Percentiles rank a stretch among this genome's conserved stretches.
phyloP scores from a whole-genome alignment of 2,113 vertebrate species.

The Pelobates fuscus region DNA sequence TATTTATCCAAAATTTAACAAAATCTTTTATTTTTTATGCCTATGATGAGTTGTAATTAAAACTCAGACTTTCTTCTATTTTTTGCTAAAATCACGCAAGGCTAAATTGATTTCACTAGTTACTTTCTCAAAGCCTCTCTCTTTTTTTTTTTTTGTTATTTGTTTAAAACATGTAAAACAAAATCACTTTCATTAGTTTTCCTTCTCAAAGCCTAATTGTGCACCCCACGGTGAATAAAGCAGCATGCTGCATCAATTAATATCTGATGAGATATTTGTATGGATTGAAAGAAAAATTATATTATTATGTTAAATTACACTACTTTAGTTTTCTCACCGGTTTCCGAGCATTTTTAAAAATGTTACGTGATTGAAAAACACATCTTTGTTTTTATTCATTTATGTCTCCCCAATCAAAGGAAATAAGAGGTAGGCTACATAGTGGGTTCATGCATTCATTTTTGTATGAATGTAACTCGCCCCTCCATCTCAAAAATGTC shows the following conservation, averaged over 20 bases:
- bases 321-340: too few species aligned
- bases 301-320: not conserved
- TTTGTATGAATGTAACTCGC: too few species aligned
- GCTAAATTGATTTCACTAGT: too few species aligned
- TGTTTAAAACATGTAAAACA: constrained; percentile 60
- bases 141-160: constrained; percentile 60
- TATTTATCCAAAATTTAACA: too few species aligned
- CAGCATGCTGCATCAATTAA: constrained; percentile 65
- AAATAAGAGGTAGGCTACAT: too few species aligned
- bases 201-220: constrained; percentile 60
- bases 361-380: too few species aligned
- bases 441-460: too few species aligned
- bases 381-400: too few species aligned
- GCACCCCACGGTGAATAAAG: constrained; percentile 66
- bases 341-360: too few species aligned
- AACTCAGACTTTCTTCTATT: not conserved
- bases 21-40: too few species aligned
- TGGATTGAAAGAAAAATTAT: constrained; percentile 51
- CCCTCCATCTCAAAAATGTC: too few species aligned
- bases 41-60: not conserved
- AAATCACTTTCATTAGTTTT: constrained; percentile 67
- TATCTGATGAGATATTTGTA: constrained; percentile 60
- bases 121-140: constrained; percentile 47
- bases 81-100: not conserved
- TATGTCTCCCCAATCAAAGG: too few species aligned